A percentile compares a stretch with the other conserved stretches of the same genome.
Conservation (phyloP, 1,140 invertebrate species). For the Pseudoatta argentina region DNA sequence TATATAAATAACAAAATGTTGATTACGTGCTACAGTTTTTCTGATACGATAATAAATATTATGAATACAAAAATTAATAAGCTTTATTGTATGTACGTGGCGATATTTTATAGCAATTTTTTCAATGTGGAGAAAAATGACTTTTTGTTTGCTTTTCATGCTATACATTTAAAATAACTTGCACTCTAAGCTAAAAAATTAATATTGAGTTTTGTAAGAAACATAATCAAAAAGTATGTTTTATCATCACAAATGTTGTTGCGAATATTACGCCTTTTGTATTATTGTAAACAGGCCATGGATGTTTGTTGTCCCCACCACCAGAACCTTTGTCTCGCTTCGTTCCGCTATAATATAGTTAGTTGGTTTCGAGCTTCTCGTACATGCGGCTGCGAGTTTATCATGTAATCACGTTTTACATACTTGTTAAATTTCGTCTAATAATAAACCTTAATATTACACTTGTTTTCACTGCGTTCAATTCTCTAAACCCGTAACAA, state of each 20-base stretch:
- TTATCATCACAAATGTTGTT: not conserved
- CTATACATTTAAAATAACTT: not conserved
- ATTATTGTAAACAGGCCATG: too few species aligned
- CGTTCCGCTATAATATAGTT: too few species aligned
- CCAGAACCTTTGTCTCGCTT: too few species aligned
- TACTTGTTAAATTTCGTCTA: too few species aligned
- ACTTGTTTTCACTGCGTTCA: too few species aligned
- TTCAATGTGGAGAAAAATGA: not conserved
- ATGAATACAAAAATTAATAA: not conserved
- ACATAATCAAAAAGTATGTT: not conserved
- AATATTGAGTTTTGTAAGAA: constrained; percentile 20
- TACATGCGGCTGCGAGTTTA: too few species aligned
- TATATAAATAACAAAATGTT: not conserved
- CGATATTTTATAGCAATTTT: not conserved
- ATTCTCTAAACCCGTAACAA: too few species aligned
- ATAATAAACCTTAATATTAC: too few species aligned
- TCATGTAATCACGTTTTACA: too few species aligned
- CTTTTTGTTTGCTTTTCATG: constrained; percentile 1
- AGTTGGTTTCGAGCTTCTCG: too few species aligned
- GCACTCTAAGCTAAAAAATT: not conserved
- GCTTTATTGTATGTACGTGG: not conserved
- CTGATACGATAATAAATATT: constrained; percentile 5
- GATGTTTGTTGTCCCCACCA: too few species aligned
- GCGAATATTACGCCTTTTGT: too few species aligned
- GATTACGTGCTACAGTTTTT: not conserved